These are phyloP conservation scores for Yponomeuta evonymella DNA, from an alignment of 2,888 invertebrate species.

Conservation along the genomic window DNA sequence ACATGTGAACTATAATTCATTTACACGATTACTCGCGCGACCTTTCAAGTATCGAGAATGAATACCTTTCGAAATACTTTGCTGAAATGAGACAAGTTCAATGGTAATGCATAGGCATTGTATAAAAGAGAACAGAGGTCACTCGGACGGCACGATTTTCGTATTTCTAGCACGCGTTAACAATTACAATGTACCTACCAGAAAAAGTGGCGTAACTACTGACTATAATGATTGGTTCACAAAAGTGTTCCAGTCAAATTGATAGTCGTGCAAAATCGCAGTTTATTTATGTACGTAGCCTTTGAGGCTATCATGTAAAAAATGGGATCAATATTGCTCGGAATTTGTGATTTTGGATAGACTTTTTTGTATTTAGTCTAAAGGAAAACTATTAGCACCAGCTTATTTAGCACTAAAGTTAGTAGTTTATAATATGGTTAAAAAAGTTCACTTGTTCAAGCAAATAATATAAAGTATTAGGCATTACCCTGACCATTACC, in stretches of 20 bases:
- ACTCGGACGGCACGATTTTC: conserved; percentile 9
- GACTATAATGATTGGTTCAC: conserved; percentile 12
- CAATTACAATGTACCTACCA: conserved; percentile 9
- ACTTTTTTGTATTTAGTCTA: too few species aligned
- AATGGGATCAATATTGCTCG: too few species aligned
- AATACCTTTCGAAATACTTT: conserved; percentile 36
- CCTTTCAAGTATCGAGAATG: conserved; percentile 39
- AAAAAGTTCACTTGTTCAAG: too few species aligned
- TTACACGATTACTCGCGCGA: conserved; percentile 16
- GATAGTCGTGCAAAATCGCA: conserved; percentile 8
- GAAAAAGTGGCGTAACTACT: background rate
- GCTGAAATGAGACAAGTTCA: conserved; percentile 53
- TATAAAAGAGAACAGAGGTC: conserved; percentile 3
- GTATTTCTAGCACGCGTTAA: conserved; percentile 5
- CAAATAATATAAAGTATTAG: too few species aligned
- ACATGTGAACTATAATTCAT: conserved; percentile 52
- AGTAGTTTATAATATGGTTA: too few species aligned
- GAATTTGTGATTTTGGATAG: too few species aligned
- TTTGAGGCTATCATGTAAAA: too few species aligned
- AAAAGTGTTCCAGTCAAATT: conserved; percentile 18
- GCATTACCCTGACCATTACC: too few species aligned
- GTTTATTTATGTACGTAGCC: background rate
- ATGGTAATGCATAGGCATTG: conserved; percentile 31
- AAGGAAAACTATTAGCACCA: too few species aligned
- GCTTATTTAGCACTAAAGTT: too few species aligned